phyloP scores from a whole-genome alignment of 2,113 vertebrate genomes.

The Nettapus auritus region DNA sequence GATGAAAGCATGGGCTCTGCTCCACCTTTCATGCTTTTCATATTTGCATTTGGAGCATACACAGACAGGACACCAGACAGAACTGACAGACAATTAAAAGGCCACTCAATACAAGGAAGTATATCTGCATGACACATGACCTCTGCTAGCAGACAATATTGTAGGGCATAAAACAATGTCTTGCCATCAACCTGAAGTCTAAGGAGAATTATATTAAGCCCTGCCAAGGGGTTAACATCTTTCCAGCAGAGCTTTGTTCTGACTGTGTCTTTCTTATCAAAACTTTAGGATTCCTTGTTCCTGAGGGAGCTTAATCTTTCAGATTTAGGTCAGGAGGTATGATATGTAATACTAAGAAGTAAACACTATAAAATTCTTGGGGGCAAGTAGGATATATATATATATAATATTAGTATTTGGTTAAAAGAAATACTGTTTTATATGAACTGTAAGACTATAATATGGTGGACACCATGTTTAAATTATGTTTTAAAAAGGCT shows the following conservation, averaged over 20 bases:
- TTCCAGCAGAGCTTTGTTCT: conserved; percentile 22
- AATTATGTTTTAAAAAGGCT: not conserved
- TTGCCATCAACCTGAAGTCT: conserved; percentile 82
- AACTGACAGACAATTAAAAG: conserved; percentile 89
- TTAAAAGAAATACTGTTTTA: not conserved
- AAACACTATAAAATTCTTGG: conserved; percentile 46
- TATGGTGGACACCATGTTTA: not conserved
- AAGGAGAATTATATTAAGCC: conserved; percentile 76
- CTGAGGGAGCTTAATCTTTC: conserved; percentile 37
- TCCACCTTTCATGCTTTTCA: conserved; percentile 88
- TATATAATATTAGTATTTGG: not conserved
- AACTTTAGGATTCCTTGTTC: conserved; percentile 34
- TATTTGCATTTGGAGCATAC: conserved; percentile 85
- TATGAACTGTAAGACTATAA: not conserved
- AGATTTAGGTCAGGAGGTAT: conserved; percentile 30
- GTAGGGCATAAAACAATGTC: conserved; percentile 80
- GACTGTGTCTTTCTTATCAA: not conserved
- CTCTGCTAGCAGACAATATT: conserved; percentile 79
- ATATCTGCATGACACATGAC: conserved; percentile 84
- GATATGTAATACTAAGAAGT: conserved; percentile 30
- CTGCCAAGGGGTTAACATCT: conserved; percentile 68
- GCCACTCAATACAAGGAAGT: conserved; percentile 83
- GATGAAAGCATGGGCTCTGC: conserved; percentile 85
- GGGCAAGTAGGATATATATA: not conserved
- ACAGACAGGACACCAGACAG: conserved; percentile 81